Base-by-base conservation (phyloP, 2,797 vertebrate species). In the Catharus ustulatus region DNA sequence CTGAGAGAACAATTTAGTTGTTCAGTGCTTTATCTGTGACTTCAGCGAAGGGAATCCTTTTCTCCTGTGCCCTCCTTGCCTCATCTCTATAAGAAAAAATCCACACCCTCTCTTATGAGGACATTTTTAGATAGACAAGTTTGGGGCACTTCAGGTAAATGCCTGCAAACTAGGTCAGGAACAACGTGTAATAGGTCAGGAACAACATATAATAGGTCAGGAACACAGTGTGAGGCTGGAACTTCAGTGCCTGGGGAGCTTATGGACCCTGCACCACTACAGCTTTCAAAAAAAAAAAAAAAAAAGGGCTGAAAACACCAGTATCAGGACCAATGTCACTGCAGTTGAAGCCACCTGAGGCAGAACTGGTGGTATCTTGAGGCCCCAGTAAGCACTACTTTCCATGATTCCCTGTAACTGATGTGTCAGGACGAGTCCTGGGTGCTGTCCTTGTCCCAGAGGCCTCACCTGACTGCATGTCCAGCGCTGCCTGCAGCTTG, bases 381-480 rank as follows among this genome's bases (percentile, higher is more conserved):
- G 18, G 54, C 38, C 40, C 45, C 67, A 40, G 21, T 59, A 2
- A 36, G 45, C 61, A 67, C 3, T 45, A 17, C 8, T 24, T 67
- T 3, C 57, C 20, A 10, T 5, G 6, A 42, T 23, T 83, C 46
- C 24, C 58, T 55, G 0, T 9, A n/a, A 19, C 0, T 15, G 66
- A 26, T 5, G 57, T 43, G 34, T 8, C 32, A 8, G 6, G 62
- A 36, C 0, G 1, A 24, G 43, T 11, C 24, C 49, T 4, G 42
- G 67, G 20, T 1, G 0, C 0, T 7, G 49, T 69, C 36, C 58
- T 55, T 8, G 10, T 15, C 27, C 57, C 4, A 11, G 11, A 43
- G 17, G 55, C 30, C 81, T 52, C 98, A 99, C 99, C 99, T 98
- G 99, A 99, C 97, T 99, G 99, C 99, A 99, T 99, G 97, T 99